These are phyloP conservation scores for Tribolium freemani DNA, from an alignment of 2,888 invertebrate species.

Conservation along the genomic window DNA sequence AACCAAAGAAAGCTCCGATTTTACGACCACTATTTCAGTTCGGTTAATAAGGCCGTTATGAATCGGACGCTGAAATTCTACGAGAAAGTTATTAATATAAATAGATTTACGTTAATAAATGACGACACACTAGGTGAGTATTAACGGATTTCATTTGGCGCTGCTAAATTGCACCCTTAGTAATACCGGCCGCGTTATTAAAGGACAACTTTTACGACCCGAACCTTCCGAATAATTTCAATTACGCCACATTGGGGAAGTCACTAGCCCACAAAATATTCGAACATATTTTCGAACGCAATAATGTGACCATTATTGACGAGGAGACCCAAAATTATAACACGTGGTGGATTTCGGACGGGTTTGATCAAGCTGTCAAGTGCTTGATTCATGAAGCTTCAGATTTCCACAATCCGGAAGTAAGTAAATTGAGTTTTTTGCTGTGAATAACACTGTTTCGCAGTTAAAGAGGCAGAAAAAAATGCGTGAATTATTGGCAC, in stretches of 20 bases:
- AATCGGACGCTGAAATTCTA: conserved; percentile 24
- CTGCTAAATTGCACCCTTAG: conserved; percentile 67
- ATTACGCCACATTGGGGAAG: conserved; percentile 87
- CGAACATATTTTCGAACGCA: conserved; percentile 78
- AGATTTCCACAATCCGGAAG: conserved; percentile 22
- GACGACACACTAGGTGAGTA: conserved; percentile 33
- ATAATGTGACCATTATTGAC: not conserved
- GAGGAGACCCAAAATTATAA: not conserved
- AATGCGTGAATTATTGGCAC: conserved; percentile 83
- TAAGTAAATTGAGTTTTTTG: not conserved
- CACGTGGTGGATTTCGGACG: conserved; percentile 18
- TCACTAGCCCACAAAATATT: conserved; percentile 87
- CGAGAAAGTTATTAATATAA: conserved; percentile 28
- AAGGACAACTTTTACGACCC: conserved; percentile 90
- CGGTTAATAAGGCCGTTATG: not conserved
- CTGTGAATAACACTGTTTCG: not conserved
- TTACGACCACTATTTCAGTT: conserved; percentile 19
- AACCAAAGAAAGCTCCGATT: conserved; percentile 15
- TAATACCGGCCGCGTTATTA: conserved; percentile 90
- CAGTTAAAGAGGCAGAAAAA: conserved; percentile 29
- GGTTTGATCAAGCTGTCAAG: conserved; percentile 24
- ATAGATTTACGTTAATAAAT: conserved; percentile 33
- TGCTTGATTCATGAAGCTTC: conserved; percentile 35
- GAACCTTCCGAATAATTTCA: conserved; percentile 87
- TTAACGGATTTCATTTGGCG: not conserved